Conservation (phyloP, 1,140 invertebrate species). For the Micrasema minimum region DNA sequence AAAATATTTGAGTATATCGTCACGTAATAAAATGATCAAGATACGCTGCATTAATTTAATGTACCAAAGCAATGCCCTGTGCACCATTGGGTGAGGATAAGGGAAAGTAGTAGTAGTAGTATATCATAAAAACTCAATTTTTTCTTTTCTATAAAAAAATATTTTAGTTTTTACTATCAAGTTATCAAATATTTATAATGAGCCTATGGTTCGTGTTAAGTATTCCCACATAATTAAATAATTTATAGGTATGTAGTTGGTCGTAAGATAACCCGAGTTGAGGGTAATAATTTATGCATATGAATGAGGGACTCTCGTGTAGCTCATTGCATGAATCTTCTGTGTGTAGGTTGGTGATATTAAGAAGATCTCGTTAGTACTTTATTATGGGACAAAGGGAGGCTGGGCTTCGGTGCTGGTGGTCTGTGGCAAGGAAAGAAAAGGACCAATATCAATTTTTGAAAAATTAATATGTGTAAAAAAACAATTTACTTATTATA, state of each 20-base stretch:
- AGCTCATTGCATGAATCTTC: background rate
- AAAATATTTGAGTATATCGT: too few species aligned
- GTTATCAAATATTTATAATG: too few species aligned
- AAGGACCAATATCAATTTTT: background rate
- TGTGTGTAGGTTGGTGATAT: slow-evolving; percentile 23
- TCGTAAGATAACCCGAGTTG: background rate
- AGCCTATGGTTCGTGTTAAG: background rate
- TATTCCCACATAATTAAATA: background rate
- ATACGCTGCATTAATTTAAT: too few species aligned
- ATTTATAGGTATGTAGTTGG: background rate
- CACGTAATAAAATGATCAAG: too few species aligned
- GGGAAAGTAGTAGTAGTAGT: too few species aligned
- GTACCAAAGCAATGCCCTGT: too few species aligned
- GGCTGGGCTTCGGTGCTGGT: slow-evolving; percentile 12
- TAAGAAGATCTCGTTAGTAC: slow-evolving; percentile 37
- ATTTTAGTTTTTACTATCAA: too few species aligned
- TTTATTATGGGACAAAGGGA: slow-evolving; percentile 30
- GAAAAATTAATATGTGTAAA: too few species aligned
- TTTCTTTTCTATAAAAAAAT: too few species aligned
- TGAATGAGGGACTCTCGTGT: slow-evolving; percentile 8
- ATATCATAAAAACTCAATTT: too few species aligned
- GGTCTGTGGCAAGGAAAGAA: slow-evolving; percentile 3
- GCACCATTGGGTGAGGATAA: too few species aligned
- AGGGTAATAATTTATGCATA: slow-evolving; percentile 34
- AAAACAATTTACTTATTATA: too few species aligned